Percentiles rank a stretch among this genome's conserved stretches.
phyloP scores from a whole-genome alignment of 2,888 invertebrate species.

The Dasysyrphus albostriatus region DNA sequence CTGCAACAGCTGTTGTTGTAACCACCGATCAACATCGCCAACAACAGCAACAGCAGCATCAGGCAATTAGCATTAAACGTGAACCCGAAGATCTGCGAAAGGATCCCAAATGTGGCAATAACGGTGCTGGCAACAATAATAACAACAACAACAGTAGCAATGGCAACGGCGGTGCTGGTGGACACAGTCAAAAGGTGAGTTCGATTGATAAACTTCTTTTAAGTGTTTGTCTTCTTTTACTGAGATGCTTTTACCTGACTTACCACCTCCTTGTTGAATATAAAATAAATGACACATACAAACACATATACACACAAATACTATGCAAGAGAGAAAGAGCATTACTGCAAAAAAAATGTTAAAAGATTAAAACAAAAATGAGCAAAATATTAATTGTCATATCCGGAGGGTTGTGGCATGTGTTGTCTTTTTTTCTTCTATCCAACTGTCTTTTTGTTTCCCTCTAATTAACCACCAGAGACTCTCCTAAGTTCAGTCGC shows the following conservation, averaged over 20 bases:
- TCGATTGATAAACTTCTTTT: conserved; percentile 41
- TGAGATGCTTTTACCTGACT: conserved; percentile 37
- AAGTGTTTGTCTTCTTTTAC: conserved; percentile 14
- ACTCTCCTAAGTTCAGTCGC: conserved; percentile 44
- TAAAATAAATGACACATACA: conserved; percentile 47
- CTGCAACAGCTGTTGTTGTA: conserved; percentile 81
- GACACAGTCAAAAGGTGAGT: conserved; percentile 83
- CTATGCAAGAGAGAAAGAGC: conserved; percentile 64
- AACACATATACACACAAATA: conserved; percentile 39
- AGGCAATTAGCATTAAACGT: conserved; percentile 83
- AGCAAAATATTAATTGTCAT: conserved; percentile 69
- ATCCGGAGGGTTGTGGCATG: conserved; percentile 76
- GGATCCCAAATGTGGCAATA: conserved; percentile 83
- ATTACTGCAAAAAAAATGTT: conserved; percentile 43
- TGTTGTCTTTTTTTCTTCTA: conserved; percentile 42
- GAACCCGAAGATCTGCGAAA: conserved; percentile 84
- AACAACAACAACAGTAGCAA: conserved; percentile 76
- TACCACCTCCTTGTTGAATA: conserved; percentile 54
- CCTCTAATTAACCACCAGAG: conserved; percentile 68
- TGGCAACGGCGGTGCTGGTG: conserved; percentile 77
- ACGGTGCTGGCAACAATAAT: conserved; percentile 78
- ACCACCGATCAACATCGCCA: conserved; percentile 80
- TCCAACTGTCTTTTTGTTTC: conserved; percentile 68
- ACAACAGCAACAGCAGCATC: conserved; percentile 79
- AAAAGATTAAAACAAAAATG: conserved; percentile 8